A percentile compares a stretch with the other conserved stretches of the same genome.
Conservation (phyloP, 2,113 vertebrate genomes). For the Beaufortia kweichowensis region DNA sequence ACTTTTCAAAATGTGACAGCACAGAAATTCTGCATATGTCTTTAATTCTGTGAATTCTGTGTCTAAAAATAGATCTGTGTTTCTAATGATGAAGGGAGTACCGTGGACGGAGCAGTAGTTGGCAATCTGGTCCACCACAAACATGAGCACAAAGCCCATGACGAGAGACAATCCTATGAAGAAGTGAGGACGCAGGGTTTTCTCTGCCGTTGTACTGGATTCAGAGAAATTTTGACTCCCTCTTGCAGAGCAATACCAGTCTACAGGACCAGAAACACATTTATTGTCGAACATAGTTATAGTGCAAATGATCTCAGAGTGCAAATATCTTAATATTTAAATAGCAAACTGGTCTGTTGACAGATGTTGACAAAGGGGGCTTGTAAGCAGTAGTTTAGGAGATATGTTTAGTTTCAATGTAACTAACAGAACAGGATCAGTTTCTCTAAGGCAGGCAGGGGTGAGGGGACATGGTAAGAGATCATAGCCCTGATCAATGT, state of each 20-base stretch:
- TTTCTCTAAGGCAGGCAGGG: too few relatives aligned
- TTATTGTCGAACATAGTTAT: background rate
- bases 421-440: too few relatives aligned
- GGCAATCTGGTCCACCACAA: conserved; percentile 75
- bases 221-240: conserved; percentile 50
- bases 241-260: conserved; percentile 48
- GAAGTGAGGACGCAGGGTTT: conserved; percentile 61
- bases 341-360: background rate
- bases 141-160: conserved; percentile 79
- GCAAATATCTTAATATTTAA: background rate
- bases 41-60: background rate
- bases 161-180: conserved; percentile 75
- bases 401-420: too few relatives aligned
- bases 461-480: too few relatives aligned
- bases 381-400: too few relatives aligned
- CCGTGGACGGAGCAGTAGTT: conserved; percentile 69
- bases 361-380: too few relatives aligned
- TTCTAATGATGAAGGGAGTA: conserved; percentile 29
- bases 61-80: background rate
- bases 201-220: conserved; percentile 24
- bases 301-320: background rate
- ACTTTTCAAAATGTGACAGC: too few relatives aligned
- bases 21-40: background rate
- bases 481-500: too few relatives aligned
- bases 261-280: conserved; percentile 50